Percentiles rank a stretch among this genome's conserved stretches.
Evolutionary conservation across 1,140 invertebrate genomes (phyloP).

Genomic region (Tetragonula clypearis): DNA sequence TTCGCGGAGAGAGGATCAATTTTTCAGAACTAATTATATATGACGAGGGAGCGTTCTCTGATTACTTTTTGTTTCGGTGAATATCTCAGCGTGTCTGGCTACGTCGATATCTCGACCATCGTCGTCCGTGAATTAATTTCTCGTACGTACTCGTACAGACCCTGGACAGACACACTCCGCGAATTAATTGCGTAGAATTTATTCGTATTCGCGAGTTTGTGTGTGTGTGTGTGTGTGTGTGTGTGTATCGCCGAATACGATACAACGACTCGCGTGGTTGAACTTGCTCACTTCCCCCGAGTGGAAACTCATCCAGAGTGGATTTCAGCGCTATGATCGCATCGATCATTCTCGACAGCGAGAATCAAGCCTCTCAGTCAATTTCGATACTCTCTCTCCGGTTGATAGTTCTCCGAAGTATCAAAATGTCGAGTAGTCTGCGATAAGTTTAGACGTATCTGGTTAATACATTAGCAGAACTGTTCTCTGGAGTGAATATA

Average conservation of each 20-base stretch:
- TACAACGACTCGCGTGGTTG: not conserved
- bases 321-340: not conserved
- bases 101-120: too few relatives aligned
- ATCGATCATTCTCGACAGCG: slow-evolving; percentile 2
- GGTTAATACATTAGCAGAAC: not conserved
- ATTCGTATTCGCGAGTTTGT: too few relatives aligned
- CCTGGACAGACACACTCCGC: too few relatives aligned
- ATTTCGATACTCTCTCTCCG: not conserved
- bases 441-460: slow-evolving; percentile 1
- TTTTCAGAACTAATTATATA: not conserved
- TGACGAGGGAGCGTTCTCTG: too few relatives aligned
- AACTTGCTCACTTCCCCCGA: not conserved
- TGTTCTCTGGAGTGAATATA: not conserved
- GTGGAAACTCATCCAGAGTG: not conserved
- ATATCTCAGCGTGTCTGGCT: too few relatives aligned
- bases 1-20: not conserved
- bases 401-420: slow-evolving; percentile 17
- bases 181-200: too few relatives aligned
- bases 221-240: not conserved
- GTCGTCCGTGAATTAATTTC: too few relatives aligned
- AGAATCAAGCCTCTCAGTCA: slow-evolving; percentile 1
- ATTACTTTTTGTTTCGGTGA: not conserved
- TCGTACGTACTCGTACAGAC: too few relatives aligned
- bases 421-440: not conserved
- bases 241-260: not conserved